Conservation (phyloP, 2,797 vertebrate species). For the Muraenolepis orangiensis region DNA sequence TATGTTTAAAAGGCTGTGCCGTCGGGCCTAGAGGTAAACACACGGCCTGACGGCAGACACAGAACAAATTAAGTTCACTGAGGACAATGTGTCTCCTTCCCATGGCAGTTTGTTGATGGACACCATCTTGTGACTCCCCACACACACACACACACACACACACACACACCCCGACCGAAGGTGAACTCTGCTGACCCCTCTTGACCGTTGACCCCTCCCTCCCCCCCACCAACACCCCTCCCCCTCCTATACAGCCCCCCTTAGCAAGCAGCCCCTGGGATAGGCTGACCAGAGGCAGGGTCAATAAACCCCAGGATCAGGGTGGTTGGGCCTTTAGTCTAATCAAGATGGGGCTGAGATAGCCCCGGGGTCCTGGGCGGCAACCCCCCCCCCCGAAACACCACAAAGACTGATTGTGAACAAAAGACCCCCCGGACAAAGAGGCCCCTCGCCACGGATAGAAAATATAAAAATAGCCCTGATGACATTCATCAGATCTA, state of each 20-base stretch:
- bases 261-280: conserved; percentile 40
- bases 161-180: conserved; percentile 1
- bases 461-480: not conserved
- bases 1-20: not conserved
- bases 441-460: not conserved
- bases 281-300: conserved; percentile 33
- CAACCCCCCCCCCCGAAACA: not conserved
- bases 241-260: conserved; percentile 22
- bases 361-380: conserved; percentile 16
- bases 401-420: no score
- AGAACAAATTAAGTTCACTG: not conserved
- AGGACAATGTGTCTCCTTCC: not conserved
- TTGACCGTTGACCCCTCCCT: conserved; percentile 48
- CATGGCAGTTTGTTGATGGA: not conserved
- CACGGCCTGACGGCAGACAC: not conserved
- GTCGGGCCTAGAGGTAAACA: not conserved
- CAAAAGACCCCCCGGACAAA: not conserved
- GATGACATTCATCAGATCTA: not conserved
- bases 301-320: conserved; percentile 51
- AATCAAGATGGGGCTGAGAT: conserved; percentile 31
- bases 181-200: conserved; percentile 24
- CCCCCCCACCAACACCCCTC: conserved; percentile 38
- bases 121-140: not conserved
- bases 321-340: conserved; percentile 39
- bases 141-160: not conserved